Conservation (phyloP, 2,797 vertebrate genomes). For the Chelonia mydas region DNA sequence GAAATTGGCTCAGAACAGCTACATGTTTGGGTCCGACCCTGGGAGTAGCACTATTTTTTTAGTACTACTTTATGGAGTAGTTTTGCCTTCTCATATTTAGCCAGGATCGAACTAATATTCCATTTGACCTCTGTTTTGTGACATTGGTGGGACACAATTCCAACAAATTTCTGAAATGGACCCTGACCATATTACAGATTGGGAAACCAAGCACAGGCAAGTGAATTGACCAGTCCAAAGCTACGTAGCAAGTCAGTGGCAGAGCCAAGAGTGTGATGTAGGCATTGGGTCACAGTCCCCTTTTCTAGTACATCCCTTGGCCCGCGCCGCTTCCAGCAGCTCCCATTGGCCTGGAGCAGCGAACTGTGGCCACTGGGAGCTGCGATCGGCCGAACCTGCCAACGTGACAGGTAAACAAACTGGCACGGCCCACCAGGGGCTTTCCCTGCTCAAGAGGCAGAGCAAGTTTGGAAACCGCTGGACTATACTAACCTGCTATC, state of each 20-base stretch:
- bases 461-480: too few relatives aligned
- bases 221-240: neutral
- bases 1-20: slow-evolving; percentile 53
- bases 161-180: neutral
- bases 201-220: neutral
- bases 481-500: neutral
- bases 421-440: too few relatives aligned
- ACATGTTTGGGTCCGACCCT: neutral
- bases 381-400: too few relatives aligned
- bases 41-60: neutral
- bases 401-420: too few relatives aligned
- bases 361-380: too few relatives aligned
- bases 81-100: neutral
- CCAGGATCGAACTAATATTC: neutral
- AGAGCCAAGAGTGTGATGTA: neutral
- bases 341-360: too few relatives aligned
- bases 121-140: neutral
- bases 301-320: neutral
- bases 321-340: too few relatives aligned
- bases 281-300: neutral
- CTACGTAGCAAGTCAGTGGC: neutral
- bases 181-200: neutral
- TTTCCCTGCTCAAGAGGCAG: too few relatives aligned
- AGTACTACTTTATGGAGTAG: neutral
- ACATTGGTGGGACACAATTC: neutral